These are phyloP conservation scores for Sylvia atricapilla DNA, from an alignment of 2,113 vertebrate species.

Conservation along the genomic window DNA sequence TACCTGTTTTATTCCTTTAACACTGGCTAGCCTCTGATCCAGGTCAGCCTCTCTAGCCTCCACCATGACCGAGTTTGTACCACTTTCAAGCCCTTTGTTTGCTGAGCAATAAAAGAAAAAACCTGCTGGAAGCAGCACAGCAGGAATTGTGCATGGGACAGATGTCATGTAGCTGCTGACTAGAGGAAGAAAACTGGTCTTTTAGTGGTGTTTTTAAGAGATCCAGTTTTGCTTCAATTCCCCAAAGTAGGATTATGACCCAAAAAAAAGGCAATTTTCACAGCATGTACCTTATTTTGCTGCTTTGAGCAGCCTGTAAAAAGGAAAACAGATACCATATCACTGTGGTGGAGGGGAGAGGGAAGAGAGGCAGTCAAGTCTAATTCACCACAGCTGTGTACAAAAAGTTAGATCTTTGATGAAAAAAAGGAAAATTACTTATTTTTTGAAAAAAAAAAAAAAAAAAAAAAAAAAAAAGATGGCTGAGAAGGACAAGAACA, in stretches of 20 bases:
- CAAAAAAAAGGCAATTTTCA: background rate
- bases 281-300: background rate
- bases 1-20: background rate
- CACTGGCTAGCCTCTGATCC: background rate
- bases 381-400: slow-evolving; percentile 53
- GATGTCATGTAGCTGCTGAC: background rate
- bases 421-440: background rate
- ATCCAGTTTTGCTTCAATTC: background rate
- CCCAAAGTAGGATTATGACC: background rate
- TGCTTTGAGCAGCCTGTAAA: slow-evolving; percentile 4
- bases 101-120: too few relatives aligned
- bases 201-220: background rate
- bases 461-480: background rate
- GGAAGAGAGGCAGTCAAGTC: background rate
- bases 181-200: background rate
- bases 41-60: background rate
- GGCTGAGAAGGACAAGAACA: slow-evolving; percentile 18
- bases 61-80: rapidly evolving
- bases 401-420: slow-evolving; percentile 14
- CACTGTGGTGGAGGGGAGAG: background rate
- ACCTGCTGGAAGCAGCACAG: background rate
- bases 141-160: background rate
- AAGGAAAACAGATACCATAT: background rate
- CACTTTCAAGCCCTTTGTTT: background rate
- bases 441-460: background rate